Evolutionary conservation across 2,797 vertebrate genomes (phyloP).

Genomic region (Dipus sagitta): DNA sequence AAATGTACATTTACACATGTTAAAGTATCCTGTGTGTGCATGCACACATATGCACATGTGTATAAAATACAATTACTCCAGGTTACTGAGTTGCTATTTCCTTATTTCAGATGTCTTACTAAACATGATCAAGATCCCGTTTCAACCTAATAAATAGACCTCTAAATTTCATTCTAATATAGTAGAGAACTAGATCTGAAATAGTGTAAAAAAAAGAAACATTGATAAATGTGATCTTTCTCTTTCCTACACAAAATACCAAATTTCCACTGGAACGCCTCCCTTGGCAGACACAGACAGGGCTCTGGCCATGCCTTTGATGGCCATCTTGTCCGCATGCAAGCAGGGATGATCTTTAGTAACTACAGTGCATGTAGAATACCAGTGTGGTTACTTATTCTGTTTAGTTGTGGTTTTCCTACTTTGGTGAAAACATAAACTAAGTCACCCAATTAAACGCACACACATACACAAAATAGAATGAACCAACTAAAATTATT

Average conservation of each 20-base stretch:
- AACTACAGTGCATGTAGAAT: neutral
- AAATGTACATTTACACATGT: neutral
- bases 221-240: neutral
- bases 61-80: neutral
- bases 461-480: neutral
- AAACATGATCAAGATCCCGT: neutral
- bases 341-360: neutral
- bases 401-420: conserved; percentile 1
- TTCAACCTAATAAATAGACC: conserved; percentile 36
- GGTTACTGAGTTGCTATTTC: neutral
- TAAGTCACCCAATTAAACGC: neutral
- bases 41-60: neutral
- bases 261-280: neutral
- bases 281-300: neutral
- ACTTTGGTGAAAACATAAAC: neutral
- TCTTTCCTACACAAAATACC: conserved; percentile 37
- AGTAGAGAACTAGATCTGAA: neutral
- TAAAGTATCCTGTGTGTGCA: neutral
- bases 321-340: neutral
- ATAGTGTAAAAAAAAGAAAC: conserved; percentile 32
- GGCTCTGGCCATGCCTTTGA: neutral
- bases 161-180: neutral
- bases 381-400: conserved; percentile 11
- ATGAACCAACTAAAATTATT: neutral
- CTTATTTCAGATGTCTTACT: neutral